Conservation (phyloP, 2,888 invertebrate genomes). For the Pseudeuparius sepicola region DNA sequence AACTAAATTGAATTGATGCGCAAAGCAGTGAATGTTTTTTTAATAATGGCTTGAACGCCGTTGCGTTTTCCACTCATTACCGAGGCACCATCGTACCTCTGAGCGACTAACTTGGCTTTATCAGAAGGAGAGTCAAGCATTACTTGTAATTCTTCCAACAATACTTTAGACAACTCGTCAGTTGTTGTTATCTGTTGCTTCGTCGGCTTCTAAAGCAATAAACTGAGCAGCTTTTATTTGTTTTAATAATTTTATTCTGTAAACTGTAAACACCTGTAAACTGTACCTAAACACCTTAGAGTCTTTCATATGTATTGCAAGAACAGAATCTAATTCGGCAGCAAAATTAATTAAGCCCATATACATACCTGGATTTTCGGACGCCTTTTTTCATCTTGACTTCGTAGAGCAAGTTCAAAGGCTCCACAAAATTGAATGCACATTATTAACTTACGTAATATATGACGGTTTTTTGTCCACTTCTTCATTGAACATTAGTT, state of each 20-base stretch:
- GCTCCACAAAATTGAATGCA: no score
- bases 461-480: no score
- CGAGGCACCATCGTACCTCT: constrained; percentile 28
- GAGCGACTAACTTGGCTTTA: constrained; percentile 22
- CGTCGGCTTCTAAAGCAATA: constrained; percentile 18
- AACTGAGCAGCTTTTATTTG: constrained; percentile 12
- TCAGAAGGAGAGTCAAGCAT: constrained; percentile 1
- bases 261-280: constrained; percentile 7
- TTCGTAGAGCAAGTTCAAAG: no score
- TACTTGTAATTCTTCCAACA: constrained; percentile 16
- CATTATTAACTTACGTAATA: no score
- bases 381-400: no score
- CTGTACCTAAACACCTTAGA: no score
- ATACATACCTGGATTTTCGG: no score
- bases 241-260: constrained; percentile 3
- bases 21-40: constrained; percentile 24
- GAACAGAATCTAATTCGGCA: no score
- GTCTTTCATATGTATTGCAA: no score
- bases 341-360: no score
- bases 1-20: constrained; percentile 24
- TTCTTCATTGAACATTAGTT: no score
- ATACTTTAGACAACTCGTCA: constrained; percentile 17
- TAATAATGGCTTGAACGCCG: constrained; percentile 26
- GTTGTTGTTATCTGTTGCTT: constrained; percentile 25
- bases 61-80: constrained; percentile 7